phyloP scores from a whole-genome alignment of 92 coral and sea anemone genomes.

The Paramuricea clavata region DNA sequence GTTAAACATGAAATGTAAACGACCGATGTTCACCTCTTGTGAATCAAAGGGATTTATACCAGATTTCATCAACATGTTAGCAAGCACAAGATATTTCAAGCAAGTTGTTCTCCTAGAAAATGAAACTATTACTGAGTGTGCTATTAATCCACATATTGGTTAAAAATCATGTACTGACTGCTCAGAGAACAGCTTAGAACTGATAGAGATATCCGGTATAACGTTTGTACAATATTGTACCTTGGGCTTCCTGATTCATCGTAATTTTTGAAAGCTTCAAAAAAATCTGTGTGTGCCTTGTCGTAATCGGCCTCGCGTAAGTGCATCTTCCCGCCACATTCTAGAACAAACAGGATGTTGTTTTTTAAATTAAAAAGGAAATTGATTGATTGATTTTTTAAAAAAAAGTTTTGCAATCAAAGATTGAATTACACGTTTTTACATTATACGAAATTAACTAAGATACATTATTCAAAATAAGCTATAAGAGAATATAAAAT shows the following conservation, averaged over 20 bases:
- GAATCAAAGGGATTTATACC: conserved; percentile 99
- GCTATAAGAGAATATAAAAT: too few relatives aligned
- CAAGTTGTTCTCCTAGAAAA: conserved; percentile 88
- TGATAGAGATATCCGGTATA: too few relatives aligned
- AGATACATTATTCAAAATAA: too few relatives aligned
- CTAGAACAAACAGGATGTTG: conserved; percentile 42
- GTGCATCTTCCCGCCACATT: conserved; percentile 99
- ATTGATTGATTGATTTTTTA: too few relatives aligned
- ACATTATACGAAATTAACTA: too few relatives aligned
- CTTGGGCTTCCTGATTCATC: conserved; percentile 98
- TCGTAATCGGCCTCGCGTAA: conserved; percentile 96
- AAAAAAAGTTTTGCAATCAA: too few relatives aligned
- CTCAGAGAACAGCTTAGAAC: too few relatives aligned
- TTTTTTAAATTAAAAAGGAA: too few relatives aligned
- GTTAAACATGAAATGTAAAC: background rate
- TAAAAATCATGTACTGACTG: background rate
- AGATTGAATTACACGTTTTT: too few relatives aligned
- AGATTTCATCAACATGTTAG: conserved; percentile 99
- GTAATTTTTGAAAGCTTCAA: conserved; percentile 99
- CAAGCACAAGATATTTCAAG: conserved; percentile 92
- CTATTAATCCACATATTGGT: background rate
- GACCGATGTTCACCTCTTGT: conserved; percentile 73
- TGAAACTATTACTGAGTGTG: background rate
- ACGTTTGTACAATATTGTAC: conserved; percentile 21
- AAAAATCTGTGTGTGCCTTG: conserved; percentile 96